Percentiles rank a stretch among this genome's conserved stretches.
Evolutionary conservation across 1,140 invertebrate species (phyloP).

Genomic region (Penaeus chinensis): DNA sequence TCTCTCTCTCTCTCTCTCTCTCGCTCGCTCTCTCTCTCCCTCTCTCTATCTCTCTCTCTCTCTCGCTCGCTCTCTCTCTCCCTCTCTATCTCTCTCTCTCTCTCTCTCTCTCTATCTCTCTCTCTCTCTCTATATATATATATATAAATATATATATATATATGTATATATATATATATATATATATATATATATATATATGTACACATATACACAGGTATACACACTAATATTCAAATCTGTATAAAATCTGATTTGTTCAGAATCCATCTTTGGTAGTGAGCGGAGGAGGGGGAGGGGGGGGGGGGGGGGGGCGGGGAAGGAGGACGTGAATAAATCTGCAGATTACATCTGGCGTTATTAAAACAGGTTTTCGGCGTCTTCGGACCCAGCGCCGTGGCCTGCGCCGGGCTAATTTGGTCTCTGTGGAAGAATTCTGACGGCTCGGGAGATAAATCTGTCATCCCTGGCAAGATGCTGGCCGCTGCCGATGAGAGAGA

Average conservation of each 20-base stretch:
- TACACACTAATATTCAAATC: constrained; percentile 3
- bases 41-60: too few relatives aligned
- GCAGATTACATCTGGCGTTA: constrained; percentile 14
- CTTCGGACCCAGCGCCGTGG: too few relatives aligned
- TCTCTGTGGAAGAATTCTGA: too few relatives aligned
- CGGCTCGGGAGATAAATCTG: too few relatives aligned
- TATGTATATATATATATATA: background rate
- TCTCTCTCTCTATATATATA: background rate
- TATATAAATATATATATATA: background rate
- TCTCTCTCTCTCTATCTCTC: too few relatives aligned
- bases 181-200: background rate
- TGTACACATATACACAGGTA: background rate
- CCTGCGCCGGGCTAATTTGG: too few relatives aligned
- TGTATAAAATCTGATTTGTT: too few relatives aligned
- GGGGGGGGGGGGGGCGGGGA: background rate
- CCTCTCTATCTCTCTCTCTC: background rate
- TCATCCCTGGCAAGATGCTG: too few relatives aligned
- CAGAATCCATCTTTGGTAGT: too few relatives aligned
- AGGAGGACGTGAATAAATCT: background rate
- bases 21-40: background rate
- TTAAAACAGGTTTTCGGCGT: background rate
- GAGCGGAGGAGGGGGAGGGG: background rate
- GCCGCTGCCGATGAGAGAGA: constrained; percentile 1
- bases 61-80: background rate
- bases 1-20: background rate